These are phyloP conservation scores for Campodea augens DNA, from an alignment of 1,140 invertebrate genomes.

Conservation along the genomic window DNA sequence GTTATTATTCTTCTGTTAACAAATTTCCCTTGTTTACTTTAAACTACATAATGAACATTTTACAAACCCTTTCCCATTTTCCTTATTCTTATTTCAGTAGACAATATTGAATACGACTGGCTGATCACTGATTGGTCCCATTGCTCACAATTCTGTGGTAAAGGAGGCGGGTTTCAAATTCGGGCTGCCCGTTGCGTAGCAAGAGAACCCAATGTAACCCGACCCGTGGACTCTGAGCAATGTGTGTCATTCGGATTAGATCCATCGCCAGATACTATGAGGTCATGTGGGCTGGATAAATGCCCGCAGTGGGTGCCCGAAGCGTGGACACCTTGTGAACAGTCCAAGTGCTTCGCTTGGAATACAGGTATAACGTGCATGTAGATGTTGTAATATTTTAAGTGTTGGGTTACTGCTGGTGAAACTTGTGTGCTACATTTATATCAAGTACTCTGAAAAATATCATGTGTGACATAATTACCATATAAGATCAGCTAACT, in stretches of 20 bases:
- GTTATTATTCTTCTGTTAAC: too few relatives aligned
- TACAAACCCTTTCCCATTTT: too few relatives aligned
- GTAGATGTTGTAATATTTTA: not conserved
- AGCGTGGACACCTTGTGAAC: slow-evolving; percentile 48
- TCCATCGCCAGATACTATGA: slow-evolving; percentile 36
- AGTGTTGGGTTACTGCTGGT: slow-evolving; percentile 1
- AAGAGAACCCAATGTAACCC: slow-evolving; percentile 30
- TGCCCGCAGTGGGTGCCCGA: slow-evolving; percentile 50
- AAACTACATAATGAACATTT: too few relatives aligned
- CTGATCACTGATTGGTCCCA: slow-evolving; percentile 59
- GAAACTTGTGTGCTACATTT: not conserved
- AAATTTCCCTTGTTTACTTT: too few relatives aligned
- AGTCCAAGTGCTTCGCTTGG: slow-evolving; percentile 50
- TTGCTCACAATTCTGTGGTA: slow-evolving; percentile 71
- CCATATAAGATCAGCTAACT: too few relatives aligned
- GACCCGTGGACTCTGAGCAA: slow-evolving; percentile 37
- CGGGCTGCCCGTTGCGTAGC: slow-evolving; percentile 51
- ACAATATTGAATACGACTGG: slow-evolving; percentile 57
- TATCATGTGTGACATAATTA: not conserved
- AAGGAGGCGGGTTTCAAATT: slow-evolving; percentile 46
- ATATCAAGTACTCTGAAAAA: not conserved
- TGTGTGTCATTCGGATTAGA: slow-evolving; percentile 47
- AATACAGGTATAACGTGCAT: slow-evolving; percentile 36
- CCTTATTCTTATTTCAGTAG: too few relatives aligned
- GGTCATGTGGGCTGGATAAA: slow-evolving; percentile 42